Evolutionary conservation across 1,140 invertebrate genomes (phyloP), one percentile per base, ranked within the genome.

Genomic region (Cotesia chilonis): DNA sequence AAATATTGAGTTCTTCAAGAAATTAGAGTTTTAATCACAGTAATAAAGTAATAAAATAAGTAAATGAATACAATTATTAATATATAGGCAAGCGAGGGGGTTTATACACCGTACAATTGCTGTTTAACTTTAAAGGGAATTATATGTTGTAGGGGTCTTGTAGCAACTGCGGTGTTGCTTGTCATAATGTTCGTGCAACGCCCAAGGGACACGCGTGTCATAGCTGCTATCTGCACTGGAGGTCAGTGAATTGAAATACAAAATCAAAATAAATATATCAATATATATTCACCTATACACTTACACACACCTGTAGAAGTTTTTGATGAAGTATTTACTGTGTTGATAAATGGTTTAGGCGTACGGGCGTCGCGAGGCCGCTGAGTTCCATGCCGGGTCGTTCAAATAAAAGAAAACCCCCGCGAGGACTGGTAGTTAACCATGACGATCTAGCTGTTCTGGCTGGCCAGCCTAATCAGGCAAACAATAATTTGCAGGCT

Each of bases 391-490:
- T 92, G 85, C 89, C 91, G 79, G 91, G 92, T 84, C 90, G 94
- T 81, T 82, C 85, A 61, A 93, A 96, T 89, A 96, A 96, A 87
- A 91, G 95, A 81, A 95, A 95, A 83, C 94, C 97, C 74, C 97
- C 97, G 38, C 92, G 94, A 75, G 97, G 97, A 85, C 97, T 99
- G 93, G 95, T 96, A 88, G 94, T 99, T 83, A 97, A 97, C 89
- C 94, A 98, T 85, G 96, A 98, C 85, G 97, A 98, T 89, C 90
- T 98, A 79, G 91, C 94, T 70, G 91, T 94, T 61, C 92, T 98
- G 88, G 96, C 95, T 47, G 89, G 88, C 72, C 88, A 89, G 74
- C 87, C 89, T 75, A 91, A 90, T 81, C 92, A 94, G 85, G 92
- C 92, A 79, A 94, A 94, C 79, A 91, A 94, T 78, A 92, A 96